A percentile compares a stretch with the other conserved stretches of the same genome.
phyloP scores from a whole-genome alignment of 1,140 invertebrate species.

The Zaprionus vittiger region DNA sequence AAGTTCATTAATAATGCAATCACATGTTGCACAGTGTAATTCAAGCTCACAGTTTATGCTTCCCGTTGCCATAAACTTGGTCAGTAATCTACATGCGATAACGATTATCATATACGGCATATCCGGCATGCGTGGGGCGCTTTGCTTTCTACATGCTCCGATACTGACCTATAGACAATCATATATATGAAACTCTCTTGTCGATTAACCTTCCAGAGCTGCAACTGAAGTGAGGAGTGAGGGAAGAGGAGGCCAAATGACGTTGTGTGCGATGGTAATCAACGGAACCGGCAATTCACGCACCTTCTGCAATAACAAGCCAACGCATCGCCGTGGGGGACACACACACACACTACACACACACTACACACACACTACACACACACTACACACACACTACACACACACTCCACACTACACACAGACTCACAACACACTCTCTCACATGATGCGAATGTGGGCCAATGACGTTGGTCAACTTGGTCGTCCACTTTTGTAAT shows the following conservation, averaged over 20 bases:
- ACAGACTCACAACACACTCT: slow-evolving; percentile 1
- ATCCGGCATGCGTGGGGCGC: slow-evolving; percentile 86
- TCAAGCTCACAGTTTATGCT: slow-evolving; percentile 43
- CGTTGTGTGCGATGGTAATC: slow-evolving; percentile 17
- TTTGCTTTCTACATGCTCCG: slow-evolving; percentile 19
- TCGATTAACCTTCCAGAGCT: neutral
- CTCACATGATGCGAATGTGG: slow-evolving; percentile 46
- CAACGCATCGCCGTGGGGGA: slow-evolving; percentile 33
- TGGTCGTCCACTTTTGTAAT: slow-evolving; percentile 49
- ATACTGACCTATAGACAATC: neutral
- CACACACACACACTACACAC: neutral
- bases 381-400: neutral
- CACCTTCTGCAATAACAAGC: slow-evolving; percentile 24
- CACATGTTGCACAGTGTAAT: slow-evolving; percentile 10
- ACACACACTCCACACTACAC: neutral
- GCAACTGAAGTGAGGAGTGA: neutral
- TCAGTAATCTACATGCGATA: slow-evolving; percentile 21
- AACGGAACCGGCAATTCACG: slow-evolving; percentile 36
- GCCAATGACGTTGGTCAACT: slow-evolving; percentile 52
- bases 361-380: neutral
- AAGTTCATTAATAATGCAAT: slow-evolving; percentile 24
- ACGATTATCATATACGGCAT: slow-evolving; percentile 88
- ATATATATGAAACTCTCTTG: neutral
- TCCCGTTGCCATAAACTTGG: slow-evolving; percentile 46
- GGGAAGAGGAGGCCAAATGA: slow-evolving; percentile 11